Conservation (phyloP, 2,888 invertebrate genomes). For the Eretmocerus hayati region DNA sequence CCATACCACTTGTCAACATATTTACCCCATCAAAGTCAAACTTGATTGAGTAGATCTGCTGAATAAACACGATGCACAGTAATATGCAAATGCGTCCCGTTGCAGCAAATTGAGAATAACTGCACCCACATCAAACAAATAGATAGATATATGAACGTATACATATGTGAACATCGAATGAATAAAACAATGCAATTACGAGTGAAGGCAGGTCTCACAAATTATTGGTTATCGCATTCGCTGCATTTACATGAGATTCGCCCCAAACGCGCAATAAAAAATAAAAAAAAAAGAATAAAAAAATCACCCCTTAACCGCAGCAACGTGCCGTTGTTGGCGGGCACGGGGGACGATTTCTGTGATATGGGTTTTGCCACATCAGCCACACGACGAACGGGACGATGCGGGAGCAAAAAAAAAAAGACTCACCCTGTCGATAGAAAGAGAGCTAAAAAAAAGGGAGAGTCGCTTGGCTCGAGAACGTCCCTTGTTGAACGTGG, state of each 20-base stretch:
- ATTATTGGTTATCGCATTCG: slow-evolving; percentile 27
- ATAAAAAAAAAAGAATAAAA: slow-evolving; percentile 39
- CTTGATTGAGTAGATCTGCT: too few relatives aligned
- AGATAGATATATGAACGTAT: too few relatives aligned
- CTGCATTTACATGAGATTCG: slow-evolving; percentile 34
- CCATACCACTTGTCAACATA: too few relatives aligned
- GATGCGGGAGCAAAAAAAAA: slow-evolving; percentile 34
- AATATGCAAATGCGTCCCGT: too few relatives aligned
- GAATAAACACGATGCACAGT: too few relatives aligned
- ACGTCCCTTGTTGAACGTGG: slow-evolving; percentile 23
- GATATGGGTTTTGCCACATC: too few relatives aligned
- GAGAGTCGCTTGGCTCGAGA: slow-evolving; percentile 23
- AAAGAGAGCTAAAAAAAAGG: slow-evolving; percentile 29
- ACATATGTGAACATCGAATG: too few relatives aligned
- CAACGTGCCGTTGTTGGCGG: slow-evolving; percentile 1
- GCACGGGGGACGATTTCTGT: slow-evolving; percentile 19
- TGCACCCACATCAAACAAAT: too few relatives aligned
- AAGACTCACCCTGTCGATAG: slow-evolving; percentile 35
- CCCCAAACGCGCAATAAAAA: slow-evolving; percentile 37
- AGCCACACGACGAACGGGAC: too few relatives aligned
- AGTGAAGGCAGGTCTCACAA: slow-evolving; percentile 16
- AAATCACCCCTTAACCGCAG: slow-evolving; percentile 36
- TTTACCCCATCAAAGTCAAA: too few relatives aligned
- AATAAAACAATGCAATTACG: too few relatives aligned
- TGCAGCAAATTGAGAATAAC: too few relatives aligned